Evolutionary conservation across 2,797 vertebrate species (phyloP), one percentile per base, ranked within the genome.

Genomic region (Morus bassanus): DNA sequence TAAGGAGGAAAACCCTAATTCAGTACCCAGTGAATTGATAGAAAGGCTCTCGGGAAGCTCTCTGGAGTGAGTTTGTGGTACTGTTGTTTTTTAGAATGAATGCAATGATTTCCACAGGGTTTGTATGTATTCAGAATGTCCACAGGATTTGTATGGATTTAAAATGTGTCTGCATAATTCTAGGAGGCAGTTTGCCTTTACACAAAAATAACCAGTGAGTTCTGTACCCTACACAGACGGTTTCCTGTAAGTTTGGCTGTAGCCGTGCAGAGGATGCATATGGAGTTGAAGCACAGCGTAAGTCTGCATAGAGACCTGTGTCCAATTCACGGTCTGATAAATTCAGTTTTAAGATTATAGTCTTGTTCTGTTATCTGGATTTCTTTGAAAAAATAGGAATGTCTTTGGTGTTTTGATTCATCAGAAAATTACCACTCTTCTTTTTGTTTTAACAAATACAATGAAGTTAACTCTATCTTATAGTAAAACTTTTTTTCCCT

Each of bases 201-300:
- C 14, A 35, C 9, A 60, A 89, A 86, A 79, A 48, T 96, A 94
- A 97, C 79, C 57, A 74, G 31, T 91, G 53, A 61, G 16, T 92
- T 91, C 18, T 96, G 19, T 95, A 54, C 27, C 69, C 69, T 95
- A 78, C 74, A 27, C 43, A 98, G 98, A 70, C 60, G 57, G 57
- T 95, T 89, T 97, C 95, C 28, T 98, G 98, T 54, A 96, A 97
- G 46, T 95, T 97, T 3, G 97, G 98, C 89, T 98, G 98, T 74
- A 97, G 93, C 64, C 5, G 81, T 16, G 88, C 94, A 24, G 96
- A 98, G 79, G 96, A 97, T 41, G 95, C 95, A 5, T 98, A 97
- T 6, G 95, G 96, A 80, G 56, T 61, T 84, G 95, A 97, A 94
- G 86, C 89, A 43, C 92, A 97, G 37, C 95, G 98, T 98, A 92